phyloP scores from a whole-genome alignment of 2,797 vertebrate genomes.

The Tragelaphus oryx region DNA sequence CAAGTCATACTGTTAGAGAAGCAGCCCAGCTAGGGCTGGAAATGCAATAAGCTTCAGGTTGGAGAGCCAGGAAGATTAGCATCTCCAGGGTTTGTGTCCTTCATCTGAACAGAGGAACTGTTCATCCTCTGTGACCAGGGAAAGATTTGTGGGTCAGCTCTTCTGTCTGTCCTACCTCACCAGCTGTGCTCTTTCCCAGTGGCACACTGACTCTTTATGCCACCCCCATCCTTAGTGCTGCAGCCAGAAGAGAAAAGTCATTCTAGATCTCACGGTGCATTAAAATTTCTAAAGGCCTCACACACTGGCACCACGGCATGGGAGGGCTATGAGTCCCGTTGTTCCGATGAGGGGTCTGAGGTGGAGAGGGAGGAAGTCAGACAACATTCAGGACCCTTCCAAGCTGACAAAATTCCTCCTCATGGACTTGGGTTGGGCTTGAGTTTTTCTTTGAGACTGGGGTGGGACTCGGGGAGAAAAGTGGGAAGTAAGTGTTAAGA shows the following conservation, averaged over 20 bases:
- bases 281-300: neutral
- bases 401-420: neutral
- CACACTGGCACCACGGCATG: neutral
- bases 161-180: accelerated
- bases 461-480: accelerated
- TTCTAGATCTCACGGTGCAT: neutral
- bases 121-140: neutral
- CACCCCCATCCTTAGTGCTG: neutral
- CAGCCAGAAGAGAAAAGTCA: slow-evolving; percentile 20
- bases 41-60: neutral
- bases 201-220: neutral
- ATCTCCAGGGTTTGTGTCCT: neutral
- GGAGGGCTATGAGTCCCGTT: neutral
- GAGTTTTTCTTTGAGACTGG: neutral
- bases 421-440: neutral
- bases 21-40: neutral
- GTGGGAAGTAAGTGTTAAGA: neutral
- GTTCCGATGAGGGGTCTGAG: accelerated
- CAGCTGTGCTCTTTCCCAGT: neutral
- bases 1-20: neutral
- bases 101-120: neutral
- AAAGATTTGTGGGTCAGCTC: neutral
- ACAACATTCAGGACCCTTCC: neutral
- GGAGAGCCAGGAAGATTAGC: neutral
- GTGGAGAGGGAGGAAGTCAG: neutral